Conservation (phyloP, 2,113 vertebrate species). For the Polyodon spathula region DNA sequence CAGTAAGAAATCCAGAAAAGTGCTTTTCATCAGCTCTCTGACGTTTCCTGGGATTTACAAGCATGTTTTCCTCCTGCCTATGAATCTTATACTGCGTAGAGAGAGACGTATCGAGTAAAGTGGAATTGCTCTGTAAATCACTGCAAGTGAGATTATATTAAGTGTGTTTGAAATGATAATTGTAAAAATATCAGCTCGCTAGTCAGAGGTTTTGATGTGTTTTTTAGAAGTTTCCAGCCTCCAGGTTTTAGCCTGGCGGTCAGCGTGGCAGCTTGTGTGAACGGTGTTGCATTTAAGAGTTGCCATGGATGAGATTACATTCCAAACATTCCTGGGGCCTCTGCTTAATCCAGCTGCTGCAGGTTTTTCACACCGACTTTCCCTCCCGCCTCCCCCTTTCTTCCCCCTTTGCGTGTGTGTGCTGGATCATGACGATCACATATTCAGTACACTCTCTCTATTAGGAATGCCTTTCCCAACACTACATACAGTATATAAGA, state of each 20-base stretch:
- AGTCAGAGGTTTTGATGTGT: neutral
- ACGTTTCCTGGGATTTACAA: too few relatives aligned
- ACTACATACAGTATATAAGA: too few relatives aligned
- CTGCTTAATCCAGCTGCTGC: neutral
- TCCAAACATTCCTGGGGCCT: neutral
- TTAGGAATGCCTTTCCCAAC: too few relatives aligned
- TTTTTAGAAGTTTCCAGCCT: neutral
- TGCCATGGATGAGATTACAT: slow-evolving; percentile 1
- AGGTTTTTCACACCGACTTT: neutral
- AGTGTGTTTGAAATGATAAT: neutral
- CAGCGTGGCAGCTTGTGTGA: neutral
- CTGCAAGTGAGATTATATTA: neutral
- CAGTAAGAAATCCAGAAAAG: too few relatives aligned
- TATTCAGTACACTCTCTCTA: too few relatives aligned
- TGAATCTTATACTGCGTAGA: too few relatives aligned
- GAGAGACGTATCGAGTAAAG: too few relatives aligned
- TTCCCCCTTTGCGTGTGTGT: too few relatives aligned
- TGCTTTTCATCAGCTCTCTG: too few relatives aligned
- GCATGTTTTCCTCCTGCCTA: too few relatives aligned
- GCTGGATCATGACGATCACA: too few relatives aligned
- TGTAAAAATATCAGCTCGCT: neutral
- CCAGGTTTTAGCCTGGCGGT: neutral
- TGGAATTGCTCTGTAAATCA: neutral
- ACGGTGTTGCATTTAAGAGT: neutral
- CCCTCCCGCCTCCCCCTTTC: neutral